These are phyloP conservation scores for Horisme vitalbata DNA, from an alignment of 2,888 invertebrate species.

Conservation along the genomic window DNA sequence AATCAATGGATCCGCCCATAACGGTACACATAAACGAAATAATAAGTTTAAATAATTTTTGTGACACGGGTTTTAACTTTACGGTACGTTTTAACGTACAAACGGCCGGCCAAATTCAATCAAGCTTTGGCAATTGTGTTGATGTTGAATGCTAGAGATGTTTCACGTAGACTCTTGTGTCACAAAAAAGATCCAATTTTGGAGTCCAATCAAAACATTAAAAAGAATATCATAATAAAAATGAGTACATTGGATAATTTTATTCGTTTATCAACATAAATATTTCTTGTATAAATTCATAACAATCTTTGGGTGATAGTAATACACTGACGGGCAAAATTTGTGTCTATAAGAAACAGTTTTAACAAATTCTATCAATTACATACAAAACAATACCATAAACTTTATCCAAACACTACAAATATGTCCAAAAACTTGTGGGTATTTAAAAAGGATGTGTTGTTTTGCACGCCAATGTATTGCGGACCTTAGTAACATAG, in stretches of 20 bases:
- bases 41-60: constrained; percentile 5
- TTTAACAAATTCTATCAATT: constrained; percentile 17
- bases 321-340: constrained; percentile 53
- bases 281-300: constrained; percentile 82
- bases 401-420: constrained; percentile 21
- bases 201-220: constrained; percentile 57
- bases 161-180: constrained; percentile 25
- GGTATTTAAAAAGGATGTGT: constrained; percentile 23
- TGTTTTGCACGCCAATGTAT: constrained; percentile 48
- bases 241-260: constrained; percentile 65
- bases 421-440: constrained; percentile 21
- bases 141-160: no score
- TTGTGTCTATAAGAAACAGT: constrained; percentile 32
- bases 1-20: constrained; percentile 77
- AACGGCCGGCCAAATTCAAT: no score
- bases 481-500: constrained; percentile 68
- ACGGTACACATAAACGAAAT: constrained; percentile 30
- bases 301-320: constrained; percentile 82
- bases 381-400: constrained; percentile 14
- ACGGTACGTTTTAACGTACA: no score
- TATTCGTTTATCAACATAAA: constrained; percentile 82
- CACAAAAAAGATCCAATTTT: constrained; percentile 50
- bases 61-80: constrained; percentile 15
- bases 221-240: constrained; percentile 35
- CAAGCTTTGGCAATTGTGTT: no score